phyloP scores from a whole-genome alignment of 2,888 invertebrate genomes.

The Girardia tigrina region DNA sequence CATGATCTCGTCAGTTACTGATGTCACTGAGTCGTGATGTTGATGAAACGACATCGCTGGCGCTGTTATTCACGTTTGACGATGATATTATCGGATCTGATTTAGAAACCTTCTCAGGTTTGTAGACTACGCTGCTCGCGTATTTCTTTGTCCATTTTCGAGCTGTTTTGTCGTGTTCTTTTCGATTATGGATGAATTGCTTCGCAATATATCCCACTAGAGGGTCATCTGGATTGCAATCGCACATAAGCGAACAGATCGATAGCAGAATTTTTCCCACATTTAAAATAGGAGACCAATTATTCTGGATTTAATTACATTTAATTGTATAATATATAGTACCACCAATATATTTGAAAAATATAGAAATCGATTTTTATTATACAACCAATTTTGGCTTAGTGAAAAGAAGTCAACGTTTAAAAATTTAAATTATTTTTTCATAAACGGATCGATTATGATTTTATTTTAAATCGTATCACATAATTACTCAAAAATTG shows the following conservation, averaged over 20 bases:
- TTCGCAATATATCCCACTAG: constrained; percentile 92
- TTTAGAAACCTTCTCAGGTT: not conserved
- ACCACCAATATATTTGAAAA: too few relatives aligned
- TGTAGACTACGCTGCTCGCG: constrained; percentile 56
- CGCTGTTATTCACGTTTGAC: not conserved
- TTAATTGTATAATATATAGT: too few relatives aligned
- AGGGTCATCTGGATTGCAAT: constrained; percentile 97
- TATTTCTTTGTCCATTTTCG: constrained; percentile 96
- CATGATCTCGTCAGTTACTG: not conserved
- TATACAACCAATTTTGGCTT: too few relatives aligned
- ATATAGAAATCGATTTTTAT: too few relatives aligned
- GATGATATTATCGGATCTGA: not conserved
- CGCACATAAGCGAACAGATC: constrained; percentile 89
- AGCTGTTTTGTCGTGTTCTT: constrained; percentile 92
- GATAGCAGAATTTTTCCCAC: constrained; percentile 91
- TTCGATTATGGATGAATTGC: constrained; percentile 87
- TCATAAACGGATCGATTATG: too few relatives aligned
- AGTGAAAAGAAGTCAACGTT: too few relatives aligned
- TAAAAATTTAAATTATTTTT: too few relatives aligned
- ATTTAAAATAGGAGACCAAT: constrained; percentile 96
- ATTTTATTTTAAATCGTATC: too few relatives aligned
- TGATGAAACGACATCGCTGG: constrained; percentile 2
- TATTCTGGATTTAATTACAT: too few relatives aligned
- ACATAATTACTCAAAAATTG: too few relatives aligned
- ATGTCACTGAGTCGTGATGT: not conserved